phyloP scores from a whole-genome alignment of 2,888 invertebrate species.

The Rhyacophila evoluta region DNA sequence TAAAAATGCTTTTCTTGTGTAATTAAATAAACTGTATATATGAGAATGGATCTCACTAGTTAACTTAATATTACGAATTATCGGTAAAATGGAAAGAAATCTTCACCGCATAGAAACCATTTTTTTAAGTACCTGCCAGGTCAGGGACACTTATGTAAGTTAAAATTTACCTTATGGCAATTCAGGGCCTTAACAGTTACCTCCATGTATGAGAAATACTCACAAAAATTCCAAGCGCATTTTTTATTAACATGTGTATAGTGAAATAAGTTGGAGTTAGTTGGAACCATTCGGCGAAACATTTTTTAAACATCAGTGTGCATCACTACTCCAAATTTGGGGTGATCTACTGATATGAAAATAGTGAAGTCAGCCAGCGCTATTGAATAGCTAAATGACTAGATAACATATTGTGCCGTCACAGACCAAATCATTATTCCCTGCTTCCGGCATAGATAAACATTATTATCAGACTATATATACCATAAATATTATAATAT shows the following conservation, averaged over 20 bases:
- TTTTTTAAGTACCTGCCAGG: not conserved
- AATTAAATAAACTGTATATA: not conserved
- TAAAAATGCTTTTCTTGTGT: not conserved
- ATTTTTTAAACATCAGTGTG: not conserved
- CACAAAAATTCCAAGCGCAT: slow-evolving; percentile 22
- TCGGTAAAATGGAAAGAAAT: slow-evolving; percentile 16
- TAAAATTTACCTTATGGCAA: slow-evolving; percentile 41
- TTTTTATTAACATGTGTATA: slow-evolving; percentile 20
- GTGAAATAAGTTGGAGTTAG: not conserved
- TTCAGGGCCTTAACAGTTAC: slow-evolving; percentile 42
- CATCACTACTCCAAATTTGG: not conserved
- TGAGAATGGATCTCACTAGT: slow-evolving; percentile 20
- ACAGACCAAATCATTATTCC: not conserved
- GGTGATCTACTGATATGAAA: not conserved
- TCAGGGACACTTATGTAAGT: slow-evolving; percentile 1
- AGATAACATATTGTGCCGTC: not conserved
- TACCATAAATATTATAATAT: slow-evolving; percentile 7
- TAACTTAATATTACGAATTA: slow-evolving; percentile 12
- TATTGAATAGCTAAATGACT: not conserved
- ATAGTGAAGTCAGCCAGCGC: not conserved
- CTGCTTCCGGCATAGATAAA: slow-evolving; percentile 20
- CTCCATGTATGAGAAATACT: slow-evolving; percentile 28
- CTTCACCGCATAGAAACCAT: slow-evolving; percentile 23
- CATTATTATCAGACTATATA: slow-evolving; percentile 12
- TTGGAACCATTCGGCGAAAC: not conserved